Conservation (phyloP, 2,113 vertebrate species). For the Mungos mungo region DNA sequence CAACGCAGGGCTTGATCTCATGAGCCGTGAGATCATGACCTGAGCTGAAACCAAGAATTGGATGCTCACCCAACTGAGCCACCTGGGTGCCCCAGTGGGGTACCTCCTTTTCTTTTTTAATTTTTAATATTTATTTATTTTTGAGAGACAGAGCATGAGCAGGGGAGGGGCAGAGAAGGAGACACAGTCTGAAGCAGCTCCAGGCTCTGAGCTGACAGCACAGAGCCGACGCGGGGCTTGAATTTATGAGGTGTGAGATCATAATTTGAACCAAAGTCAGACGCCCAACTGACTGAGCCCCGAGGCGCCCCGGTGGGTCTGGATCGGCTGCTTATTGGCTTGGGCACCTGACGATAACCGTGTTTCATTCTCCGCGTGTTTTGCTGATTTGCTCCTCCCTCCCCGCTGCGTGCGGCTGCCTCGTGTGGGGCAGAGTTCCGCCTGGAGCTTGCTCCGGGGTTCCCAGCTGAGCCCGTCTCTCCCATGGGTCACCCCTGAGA, state of each 20-base stretch:
- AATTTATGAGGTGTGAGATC: not conserved
- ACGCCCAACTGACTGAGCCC: not conserved
- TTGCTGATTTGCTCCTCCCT: not conserved
- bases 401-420: not conserved
- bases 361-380: too few relatives aligned
- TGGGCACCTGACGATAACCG: not conserved
- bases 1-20: too few relatives aligned
- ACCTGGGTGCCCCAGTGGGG: too few relatives aligned
- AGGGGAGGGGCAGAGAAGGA: too few relatives aligned
- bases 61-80: too few relatives aligned
- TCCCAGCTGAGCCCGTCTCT: not conserved
- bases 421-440: not conserved
- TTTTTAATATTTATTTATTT: too few relatives aligned
- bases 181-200: too few relatives aligned
- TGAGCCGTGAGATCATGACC: too few relatives aligned
- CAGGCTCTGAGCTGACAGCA: too few relatives aligned
- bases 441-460: not conserved
- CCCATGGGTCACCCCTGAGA: accelerated
- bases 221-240: not conserved
- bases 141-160: too few relatives aligned
- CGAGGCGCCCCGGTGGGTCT: not conserved
- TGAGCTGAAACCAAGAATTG: too few relatives aligned
- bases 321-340: not conserved
- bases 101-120: too few relatives aligned
- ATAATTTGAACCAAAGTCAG: not conserved